Evolutionary conservation across 2,888 invertebrate species (phyloP), one percentile per base, ranked within the genome.

Genomic region (Zaprionus lineosus): DNA sequence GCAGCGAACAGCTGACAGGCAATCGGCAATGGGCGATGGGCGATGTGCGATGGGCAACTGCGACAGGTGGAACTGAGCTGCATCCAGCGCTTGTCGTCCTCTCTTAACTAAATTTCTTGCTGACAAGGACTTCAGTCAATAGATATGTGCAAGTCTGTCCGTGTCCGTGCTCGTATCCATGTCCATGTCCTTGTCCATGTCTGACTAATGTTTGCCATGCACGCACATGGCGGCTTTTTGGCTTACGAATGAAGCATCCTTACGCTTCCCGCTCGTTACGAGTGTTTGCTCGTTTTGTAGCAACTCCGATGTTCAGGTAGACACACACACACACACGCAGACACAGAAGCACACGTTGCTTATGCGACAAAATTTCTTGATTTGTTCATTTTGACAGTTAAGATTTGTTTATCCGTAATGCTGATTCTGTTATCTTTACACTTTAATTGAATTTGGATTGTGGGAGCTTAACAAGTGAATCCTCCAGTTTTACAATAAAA

Each of bases 161-260:
- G 33, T 52, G 57, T 26, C 68, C 48, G 51, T n/a, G n/a, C n/a
- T n/a, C n/a, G n/a, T n/a, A n/a, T n/a, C n/a, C n/a, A n/a, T n/a
- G 26, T 34, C 50, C 26, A 44, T 44, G 55, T 33, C 41, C 39
- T 15, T 15, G 18, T 24, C 19, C 36, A 37, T 52, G 57, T 26
- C 68, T 52, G 51, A 67, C 61, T 56, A 67, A 74, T 71, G 71
- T 71, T 65, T 53, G 53, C 53, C 53, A 51, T 51, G 60, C 71
- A 71, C 75, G 71, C 75, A 75, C 46, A 48, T 55, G 59, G 15
- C 73, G 53, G 43, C 67, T 72, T 72, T 66, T 50, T 50, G 48
- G 53, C 67, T 68, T 72, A 50, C 39, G 24, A 18, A 43, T 41
- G 15, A 1, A 24, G 24, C n/a, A 36, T 33, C 21, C 24, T 18